Evolutionary conservation across 2,888 invertebrate species (phyloP), one percentile per base, ranked within the genome.

Genomic region (Lamproptera curius): DNA sequence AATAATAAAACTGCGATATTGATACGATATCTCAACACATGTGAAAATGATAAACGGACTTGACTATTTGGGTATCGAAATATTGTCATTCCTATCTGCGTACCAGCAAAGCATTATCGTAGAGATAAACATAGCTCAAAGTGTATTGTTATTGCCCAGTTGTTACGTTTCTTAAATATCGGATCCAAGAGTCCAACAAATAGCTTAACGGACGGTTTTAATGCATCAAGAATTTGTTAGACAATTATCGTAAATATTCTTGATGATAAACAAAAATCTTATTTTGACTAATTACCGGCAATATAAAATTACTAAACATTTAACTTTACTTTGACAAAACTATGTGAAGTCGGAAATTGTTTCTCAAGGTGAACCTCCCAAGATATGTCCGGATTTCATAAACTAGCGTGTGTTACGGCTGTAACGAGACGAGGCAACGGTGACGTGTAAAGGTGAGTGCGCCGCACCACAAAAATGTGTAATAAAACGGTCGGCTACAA

Each of bases 401-500:
- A 36, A 36, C 36, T n/a, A n/a, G n/a, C n/a, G 16, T 15, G 36
- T 36, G 16, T 36, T 15, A 16, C 8, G 2, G 4, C 15, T 13
- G 15, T 11, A 11, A 36, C 16, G 16, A 36, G 16, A n/a, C 16
- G 16, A 14, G 14, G 35, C 10, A 20, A 20, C 10, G 20, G 15
- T 28, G 44, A 16, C 10, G 28, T 11, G 13, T 11, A 17, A 33
- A n/a, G 31, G 4, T 31, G n/a, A 2, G 11, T n/a, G 28, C n/a
- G 31, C 11, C 11, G n/a, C 31, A 38, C 2, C 34, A 11, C 10
- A 13, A 16, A 28, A 28, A 41, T 28, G 26, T 36, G 55, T 42
- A 53, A 61, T 60, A 61, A 57, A 65, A 65, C 63, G 62, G 62
- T 67, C 66, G 60, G 61, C 67, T 65, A 69, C 71, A 73, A 75